These are phyloP conservation scores for Peribatodes rhomboidaria DNA, from an alignment of 2,888 invertebrate species.

Conservation along the genomic window DNA sequence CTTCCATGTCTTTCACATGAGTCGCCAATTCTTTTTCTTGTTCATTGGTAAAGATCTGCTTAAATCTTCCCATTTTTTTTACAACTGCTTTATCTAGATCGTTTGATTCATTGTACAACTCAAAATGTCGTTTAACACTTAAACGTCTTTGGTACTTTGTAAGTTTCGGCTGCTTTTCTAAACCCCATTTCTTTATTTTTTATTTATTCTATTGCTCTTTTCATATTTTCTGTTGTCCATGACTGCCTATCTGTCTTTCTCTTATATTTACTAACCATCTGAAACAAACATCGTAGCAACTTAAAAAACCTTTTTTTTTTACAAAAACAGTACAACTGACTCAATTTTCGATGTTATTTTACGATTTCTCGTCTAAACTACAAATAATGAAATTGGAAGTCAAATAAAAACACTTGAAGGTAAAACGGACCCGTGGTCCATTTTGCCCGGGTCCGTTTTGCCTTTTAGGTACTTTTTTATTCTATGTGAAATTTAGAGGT, in stretches of 20 bases:
- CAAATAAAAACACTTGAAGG: too few relatives aligned
- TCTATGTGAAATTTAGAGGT: too few relatives aligned
- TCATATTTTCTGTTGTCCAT: background rate
- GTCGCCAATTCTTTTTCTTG: background rate
- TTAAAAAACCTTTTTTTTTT: too few relatives aligned
- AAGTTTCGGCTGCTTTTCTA: background rate
- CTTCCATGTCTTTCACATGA: background rate
- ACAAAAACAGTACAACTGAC: too few relatives aligned
- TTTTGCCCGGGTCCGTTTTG: slow-evolving; percentile 2
- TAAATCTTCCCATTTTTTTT: background rate
- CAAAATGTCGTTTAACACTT: background rate
- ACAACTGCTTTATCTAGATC: background rate
- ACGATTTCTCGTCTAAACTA: too few relatives aligned
- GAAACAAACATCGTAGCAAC: too few relatives aligned
- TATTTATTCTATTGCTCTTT: background rate
- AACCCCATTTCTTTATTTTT: background rate
- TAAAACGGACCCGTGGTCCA: background rate
- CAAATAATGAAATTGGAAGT: too few relatives aligned
- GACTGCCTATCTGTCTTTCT: background rate
- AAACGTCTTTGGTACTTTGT: background rate
- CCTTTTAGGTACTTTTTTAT: too few relatives aligned
- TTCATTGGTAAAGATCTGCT: background rate
- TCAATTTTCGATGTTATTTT: too few relatives aligned
- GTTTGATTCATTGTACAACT: too few relatives aligned
- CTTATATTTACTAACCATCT: background rate